A percentile compares a stretch with the other conserved stretches of the same genome.
phyloP scores from a whole-genome alignment of 2,113 vertebrate species.

The Brevimyrus niger region DNA sequence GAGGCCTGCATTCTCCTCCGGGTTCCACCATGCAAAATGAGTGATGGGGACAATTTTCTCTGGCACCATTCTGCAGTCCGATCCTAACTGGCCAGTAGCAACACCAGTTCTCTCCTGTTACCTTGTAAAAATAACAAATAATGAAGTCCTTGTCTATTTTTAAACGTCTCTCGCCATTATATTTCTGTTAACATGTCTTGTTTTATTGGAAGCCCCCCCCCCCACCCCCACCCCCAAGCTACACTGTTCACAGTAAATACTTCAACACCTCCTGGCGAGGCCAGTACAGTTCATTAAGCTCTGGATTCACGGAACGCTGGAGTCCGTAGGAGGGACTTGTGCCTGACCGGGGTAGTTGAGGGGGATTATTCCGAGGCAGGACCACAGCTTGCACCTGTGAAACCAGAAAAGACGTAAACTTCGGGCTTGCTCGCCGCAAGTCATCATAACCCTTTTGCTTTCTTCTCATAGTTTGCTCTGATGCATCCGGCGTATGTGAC shows the following conservation, averaged over 20 bases:
- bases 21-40: not conserved
- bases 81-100: conserved; percentile 15
- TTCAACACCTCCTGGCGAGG: conserved; percentile 27
- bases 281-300: conserved; percentile 27
- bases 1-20: not conserved
- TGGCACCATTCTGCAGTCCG: not conserved
- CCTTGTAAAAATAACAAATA: conserved; percentile 28
- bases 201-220: conserved; percentile 22
- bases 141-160: conserved; percentile 17
- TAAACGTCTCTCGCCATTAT: conserved; percentile 15
- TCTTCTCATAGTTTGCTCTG: not conserved
- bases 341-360: not conserved
- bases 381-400: not conserved
- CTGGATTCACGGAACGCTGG: conserved; percentile 10
- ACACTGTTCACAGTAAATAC: conserved; percentile 32
- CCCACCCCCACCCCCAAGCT: not conserved
- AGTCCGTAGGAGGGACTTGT: conserved; percentile 3
- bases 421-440: not conserved
- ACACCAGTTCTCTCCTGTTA: conserved; percentile 22
- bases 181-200: conserved; percentile 25
- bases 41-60: conserved; percentile 2
- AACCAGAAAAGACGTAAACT: not conserved
- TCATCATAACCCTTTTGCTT: not conserved
- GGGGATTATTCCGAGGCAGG: not conserved
- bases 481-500: not conserved